These are phyloP conservation scores for Zonitis immaculata DNA, from an alignment of 2,888 invertebrate species.

Conservation along the genomic window DNA sequence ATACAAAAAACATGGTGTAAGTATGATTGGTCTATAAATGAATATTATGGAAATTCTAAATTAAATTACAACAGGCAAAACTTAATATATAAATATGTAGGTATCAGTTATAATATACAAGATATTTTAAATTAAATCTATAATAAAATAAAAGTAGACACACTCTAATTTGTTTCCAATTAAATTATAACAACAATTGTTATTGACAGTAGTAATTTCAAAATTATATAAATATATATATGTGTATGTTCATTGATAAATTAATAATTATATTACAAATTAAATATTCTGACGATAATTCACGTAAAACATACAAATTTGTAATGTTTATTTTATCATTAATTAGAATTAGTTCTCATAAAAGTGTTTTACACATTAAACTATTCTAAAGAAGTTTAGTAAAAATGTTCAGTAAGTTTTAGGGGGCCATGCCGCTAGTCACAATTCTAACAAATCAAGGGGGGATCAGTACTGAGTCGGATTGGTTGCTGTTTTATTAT, in stretches of 20 bases:
- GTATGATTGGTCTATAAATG: conserved; percentile 26
- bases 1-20: conserved; percentile 39
- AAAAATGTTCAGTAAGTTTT: conserved; percentile 41
- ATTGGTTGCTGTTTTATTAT: no score
- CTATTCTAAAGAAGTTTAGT: conserved; percentile 37
- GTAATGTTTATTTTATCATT: not conserved
- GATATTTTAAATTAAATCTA: conserved; percentile 19
- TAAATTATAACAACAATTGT: not conserved
- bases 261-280: conserved; percentile 2
- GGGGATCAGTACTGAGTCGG: conserved; percentile 28
- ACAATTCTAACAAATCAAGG: conserved; percentile 46
- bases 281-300: conserved; percentile 15
- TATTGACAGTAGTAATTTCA: no score
- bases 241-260: not conserved
- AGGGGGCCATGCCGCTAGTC: conserved; percentile 48
- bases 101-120: conserved; percentile 28
- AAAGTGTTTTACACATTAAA: conserved; percentile 42
- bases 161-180: conserved; percentile 20
- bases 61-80: conserved; percentile 29
- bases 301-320: conserved; percentile 30
- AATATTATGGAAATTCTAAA: conserved; percentile 22
- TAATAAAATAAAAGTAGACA: conserved; percentile 12
- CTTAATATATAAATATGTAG: conserved; percentile 26
- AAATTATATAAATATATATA: no score
- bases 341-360: conserved; percentile 16